Evolutionary conservation across 2,113 vertebrate species (phyloP).

Genomic region (Choloepus hoffmanni): DNA sequence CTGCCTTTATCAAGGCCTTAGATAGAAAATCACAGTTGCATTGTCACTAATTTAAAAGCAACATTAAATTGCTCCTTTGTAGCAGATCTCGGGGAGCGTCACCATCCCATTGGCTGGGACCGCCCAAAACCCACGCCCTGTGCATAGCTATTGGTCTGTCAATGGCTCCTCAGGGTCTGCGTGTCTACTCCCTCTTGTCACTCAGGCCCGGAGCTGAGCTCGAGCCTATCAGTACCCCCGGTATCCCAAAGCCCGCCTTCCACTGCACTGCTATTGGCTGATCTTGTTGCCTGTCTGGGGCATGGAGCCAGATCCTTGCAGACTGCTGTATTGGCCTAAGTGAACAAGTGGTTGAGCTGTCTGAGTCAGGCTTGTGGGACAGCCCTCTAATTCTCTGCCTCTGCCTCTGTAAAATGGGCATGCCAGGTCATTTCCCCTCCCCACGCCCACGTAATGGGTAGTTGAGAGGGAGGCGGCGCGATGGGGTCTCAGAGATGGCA

Average conservation of each 20-base stretch:
- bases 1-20: background rate
- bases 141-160: background rate
- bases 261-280: background rate
- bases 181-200: background rate
- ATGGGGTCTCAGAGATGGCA: background rate
- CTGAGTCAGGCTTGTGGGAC: background rate
- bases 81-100: background rate
- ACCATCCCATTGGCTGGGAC: background rate
- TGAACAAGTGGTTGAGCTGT: background rate
- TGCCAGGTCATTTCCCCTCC: too few relatives aligned
- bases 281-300: background rate
- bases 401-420: background rate
- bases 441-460: background rate
- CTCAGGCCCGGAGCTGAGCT: background rate
- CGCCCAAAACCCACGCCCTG: background rate
- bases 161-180: background rate
- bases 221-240: background rate
- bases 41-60: slow-evolving; percentile 1
- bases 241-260: background rate
- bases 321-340: background rate
- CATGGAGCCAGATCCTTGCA: background rate
- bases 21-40: background rate
- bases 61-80: background rate
- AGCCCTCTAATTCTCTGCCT: background rate
- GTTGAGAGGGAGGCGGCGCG: background rate